phyloP scores from a whole-genome alignment of 64 coral and sea anemone species.

The Montipora cactus region DNA sequence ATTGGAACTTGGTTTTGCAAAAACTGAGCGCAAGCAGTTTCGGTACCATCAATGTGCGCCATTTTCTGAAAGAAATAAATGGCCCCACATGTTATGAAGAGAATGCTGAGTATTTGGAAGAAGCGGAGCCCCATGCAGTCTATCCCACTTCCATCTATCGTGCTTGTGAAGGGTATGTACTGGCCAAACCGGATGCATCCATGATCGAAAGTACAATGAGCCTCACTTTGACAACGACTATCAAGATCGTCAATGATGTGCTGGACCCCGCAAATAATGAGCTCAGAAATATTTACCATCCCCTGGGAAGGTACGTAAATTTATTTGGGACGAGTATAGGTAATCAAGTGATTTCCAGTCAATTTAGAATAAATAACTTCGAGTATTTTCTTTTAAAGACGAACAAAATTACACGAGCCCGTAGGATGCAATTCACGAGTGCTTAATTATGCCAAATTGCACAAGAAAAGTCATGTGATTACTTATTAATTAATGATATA shows the following conservation, averaged over 20 bases:
- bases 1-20: constrained; percentile 37
- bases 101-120: constrained; percentile 60
- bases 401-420: no score
- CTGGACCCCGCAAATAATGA: constrained; percentile 51
- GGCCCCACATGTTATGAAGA: constrained; percentile 50
- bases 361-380: no score
- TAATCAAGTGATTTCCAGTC: not conserved
- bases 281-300: constrained; percentile 69
- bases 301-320: constrained; percentile 60
- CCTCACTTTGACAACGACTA: constrained; percentile 72
- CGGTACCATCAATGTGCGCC: constrained; percentile 26
- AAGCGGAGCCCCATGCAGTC: constrained; percentile 74
- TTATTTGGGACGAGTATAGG: not conserved
- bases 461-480: no score
- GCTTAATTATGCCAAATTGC: no score
- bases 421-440: no score
- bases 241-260: constrained; percentile 73
- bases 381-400: no score
- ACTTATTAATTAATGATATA: no score
- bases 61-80: constrained; percentile 36
- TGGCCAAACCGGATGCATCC: constrained; percentile 76
- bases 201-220: constrained; percentile 78
- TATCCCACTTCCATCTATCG: constrained; percentile 87
- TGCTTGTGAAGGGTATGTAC: constrained; percentile 61
- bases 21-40: not conserved